Evolutionary conservation across 2,797 vertebrate genomes (phyloP).

Genomic region (Pantherophis vulpinus): DNA sequence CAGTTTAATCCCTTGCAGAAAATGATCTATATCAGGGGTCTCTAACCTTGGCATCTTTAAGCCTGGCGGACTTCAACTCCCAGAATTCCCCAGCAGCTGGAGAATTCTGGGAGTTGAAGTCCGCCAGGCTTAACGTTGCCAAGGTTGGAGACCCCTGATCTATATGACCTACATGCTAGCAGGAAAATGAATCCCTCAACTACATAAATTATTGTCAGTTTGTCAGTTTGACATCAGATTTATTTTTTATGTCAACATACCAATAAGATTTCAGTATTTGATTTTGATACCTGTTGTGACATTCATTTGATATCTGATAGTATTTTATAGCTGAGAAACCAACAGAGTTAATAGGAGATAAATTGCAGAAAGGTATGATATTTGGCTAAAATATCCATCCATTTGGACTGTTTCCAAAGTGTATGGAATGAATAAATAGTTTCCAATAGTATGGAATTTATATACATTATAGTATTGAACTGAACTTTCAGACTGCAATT

Average conservation of each 20-base stretch:
- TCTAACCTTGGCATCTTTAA: no score
- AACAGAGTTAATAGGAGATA: background rate
- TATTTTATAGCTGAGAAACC: background rate
- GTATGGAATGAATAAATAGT: background rate
- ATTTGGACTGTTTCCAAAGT: background rate
- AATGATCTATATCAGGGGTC: background rate
- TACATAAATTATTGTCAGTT: background rate
- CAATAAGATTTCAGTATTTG: background rate
- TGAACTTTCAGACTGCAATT: slow-evolving; percentile 28
- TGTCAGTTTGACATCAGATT: background rate
- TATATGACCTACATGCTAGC: background rate
- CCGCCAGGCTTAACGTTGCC: no score
- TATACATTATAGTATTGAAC: slow-evolving; percentile 32
- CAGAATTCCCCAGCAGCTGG: no score
- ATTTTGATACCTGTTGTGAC: background rate
- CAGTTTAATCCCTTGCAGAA: background rate
- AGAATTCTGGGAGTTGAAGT: no score
- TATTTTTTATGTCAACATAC: background rate
- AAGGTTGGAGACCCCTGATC: background rate
- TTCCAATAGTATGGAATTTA: background rate
- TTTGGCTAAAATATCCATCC: background rate
- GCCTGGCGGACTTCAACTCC: no score
- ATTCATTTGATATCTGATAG: slow-evolving; percentile 1
- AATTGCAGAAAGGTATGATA: background rate
- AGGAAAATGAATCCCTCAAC: background rate